phyloP scores from a whole-genome alignment of 64 coral and sea anemone species.

The Actinia equina region DNA sequence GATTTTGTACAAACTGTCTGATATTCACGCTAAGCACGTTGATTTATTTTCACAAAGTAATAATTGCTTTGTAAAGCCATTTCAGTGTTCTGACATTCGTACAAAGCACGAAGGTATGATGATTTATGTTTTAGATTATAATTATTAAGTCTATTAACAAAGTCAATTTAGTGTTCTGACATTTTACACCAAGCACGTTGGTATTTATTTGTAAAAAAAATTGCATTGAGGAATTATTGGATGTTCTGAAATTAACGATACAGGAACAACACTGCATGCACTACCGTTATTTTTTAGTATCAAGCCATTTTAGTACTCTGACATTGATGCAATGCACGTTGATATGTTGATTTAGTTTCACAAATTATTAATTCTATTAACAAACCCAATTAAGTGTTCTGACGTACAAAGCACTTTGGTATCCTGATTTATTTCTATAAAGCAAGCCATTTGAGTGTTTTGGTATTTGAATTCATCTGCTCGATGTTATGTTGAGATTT shows the following conservation, averaged over 20 bases:
- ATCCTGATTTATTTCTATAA: not conserved
- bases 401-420: not conserved
- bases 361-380: not conserved
- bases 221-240: too few relatives aligned
- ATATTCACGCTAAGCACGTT: too few relatives aligned
- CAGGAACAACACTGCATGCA: too few relatives aligned
- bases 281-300: too few relatives aligned
- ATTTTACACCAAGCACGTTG: too few relatives aligned
- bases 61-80: constrained; percentile 2
- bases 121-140: not conserved
- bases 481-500: not conserved
- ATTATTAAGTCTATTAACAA: too few relatives aligned
- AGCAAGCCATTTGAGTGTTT: too few relatives aligned
- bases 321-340: not conserved
- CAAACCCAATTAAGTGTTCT: not conserved
- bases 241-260: too few relatives aligned
- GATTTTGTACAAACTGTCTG: too few relatives aligned
- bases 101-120: not conserved
- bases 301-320: too few relatives aligned
- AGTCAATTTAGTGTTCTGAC: too few relatives aligned
- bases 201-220: too few relatives aligned
- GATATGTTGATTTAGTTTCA: not conserved
- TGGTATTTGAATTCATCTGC: not conserved
- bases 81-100: not conserved
- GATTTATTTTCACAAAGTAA: not conserved